These are phyloP conservation scores for Perizoma affinitatum DNA, from an alignment of 2,888 invertebrate species.

Conservation along the genomic window DNA sequence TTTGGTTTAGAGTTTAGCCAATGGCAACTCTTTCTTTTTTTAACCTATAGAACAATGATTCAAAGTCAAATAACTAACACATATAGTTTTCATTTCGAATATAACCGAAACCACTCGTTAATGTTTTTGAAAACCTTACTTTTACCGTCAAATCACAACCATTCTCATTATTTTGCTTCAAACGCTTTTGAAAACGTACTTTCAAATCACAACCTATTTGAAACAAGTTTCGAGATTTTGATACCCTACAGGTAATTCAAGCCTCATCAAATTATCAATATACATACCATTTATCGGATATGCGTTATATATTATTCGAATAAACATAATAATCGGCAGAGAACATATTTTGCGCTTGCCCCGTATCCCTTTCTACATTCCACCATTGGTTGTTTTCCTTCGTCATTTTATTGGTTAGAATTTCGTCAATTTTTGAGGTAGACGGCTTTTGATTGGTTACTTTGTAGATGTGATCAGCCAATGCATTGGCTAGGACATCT, in stretches of 20 bases:
- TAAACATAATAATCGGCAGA: conserved; percentile 68
- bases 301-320: conserved; percentile 46
- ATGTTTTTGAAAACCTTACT: conserved; percentile 9
- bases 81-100: not conserved
- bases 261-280: conserved; percentile 23
- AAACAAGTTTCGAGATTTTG: conserved; percentile 6
- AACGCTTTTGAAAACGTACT: not conserved
- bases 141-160: conserved; percentile 12
- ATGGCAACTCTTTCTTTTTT: not conserved
- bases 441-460: conserved; percentile 82
- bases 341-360: conserved; percentile 63
- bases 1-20: too few species aligned
- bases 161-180: conserved; percentile 5
- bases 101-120: not conserved
- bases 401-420: conserved; percentile 76
- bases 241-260: conserved; percentile 25
- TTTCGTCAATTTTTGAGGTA: conserved; percentile 74
- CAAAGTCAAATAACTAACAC: conserved; percentile 5
- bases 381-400: conserved; percentile 69
- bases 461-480: conserved; percentile 80
- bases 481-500: conserved; percentile 72
- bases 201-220: conserved; percentile 2
- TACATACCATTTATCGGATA: conserved; percentile 8
- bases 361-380: conserved; percentile 63
- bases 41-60: conserved; percentile 4